Conservation (phyloP, 2,113 vertebrate species). For the Poecile atricapillus region DNA sequence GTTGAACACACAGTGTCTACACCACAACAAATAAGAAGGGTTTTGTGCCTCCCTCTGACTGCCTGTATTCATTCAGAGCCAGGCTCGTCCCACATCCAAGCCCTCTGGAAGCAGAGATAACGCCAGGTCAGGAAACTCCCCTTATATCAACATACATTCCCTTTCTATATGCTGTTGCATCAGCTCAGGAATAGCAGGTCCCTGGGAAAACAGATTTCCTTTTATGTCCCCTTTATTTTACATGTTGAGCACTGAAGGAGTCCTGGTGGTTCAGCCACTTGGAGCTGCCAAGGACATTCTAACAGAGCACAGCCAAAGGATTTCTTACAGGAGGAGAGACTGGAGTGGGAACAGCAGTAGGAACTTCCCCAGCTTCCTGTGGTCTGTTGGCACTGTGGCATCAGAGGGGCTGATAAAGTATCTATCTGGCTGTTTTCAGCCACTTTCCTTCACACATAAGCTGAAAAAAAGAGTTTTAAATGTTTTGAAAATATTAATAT, state of each 20-base stretch:
- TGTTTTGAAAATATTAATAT: neutral
- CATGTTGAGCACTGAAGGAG: neutral
- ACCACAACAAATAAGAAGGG: slow-evolving; percentile 14
- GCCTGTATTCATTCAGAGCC: neutral
- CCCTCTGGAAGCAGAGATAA: neutral
- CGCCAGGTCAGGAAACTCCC: neutral
- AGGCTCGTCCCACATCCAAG: neutral
- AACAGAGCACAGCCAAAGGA: neutral
- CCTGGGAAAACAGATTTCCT: neutral
- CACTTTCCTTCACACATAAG: neutral
- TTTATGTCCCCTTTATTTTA: neutral
- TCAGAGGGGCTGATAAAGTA: neutral
- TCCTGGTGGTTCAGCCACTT: neutral
- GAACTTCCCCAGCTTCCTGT: neutral
- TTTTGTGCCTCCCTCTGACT: slow-evolving; percentile 4
- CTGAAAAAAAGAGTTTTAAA: neutral
- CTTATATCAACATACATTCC: neutral
- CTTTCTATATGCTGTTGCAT: neutral
- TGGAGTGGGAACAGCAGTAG: neutral
- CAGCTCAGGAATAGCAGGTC: neutral
- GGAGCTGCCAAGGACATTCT: slow-evolving; percentile 53
- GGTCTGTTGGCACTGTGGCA: neutral
- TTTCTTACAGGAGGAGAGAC: neutral
- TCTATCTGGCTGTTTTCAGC: neutral
- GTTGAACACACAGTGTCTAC: slow-evolving; percentile 16